Evolutionary conservation across 92 coral and sea anemone genomes (phyloP).

Genomic region (Epizoanthus ramosus): DNA sequence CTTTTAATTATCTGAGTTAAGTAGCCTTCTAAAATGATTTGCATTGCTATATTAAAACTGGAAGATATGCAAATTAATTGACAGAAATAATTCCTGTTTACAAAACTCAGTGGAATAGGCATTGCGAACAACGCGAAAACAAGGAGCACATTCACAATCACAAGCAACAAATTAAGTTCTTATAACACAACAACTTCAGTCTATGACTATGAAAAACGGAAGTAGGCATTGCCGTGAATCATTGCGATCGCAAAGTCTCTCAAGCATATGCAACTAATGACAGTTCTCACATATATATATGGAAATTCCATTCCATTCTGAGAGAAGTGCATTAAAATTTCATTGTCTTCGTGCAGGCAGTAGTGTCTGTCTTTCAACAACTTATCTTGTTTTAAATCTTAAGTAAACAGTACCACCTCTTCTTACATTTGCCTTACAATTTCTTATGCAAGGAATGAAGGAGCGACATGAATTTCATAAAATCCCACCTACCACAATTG

Average conservation of each 20-base stretch:
- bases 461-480: background rate
- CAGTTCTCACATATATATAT: background rate
- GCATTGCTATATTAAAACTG: background rate
- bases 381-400: conserved; percentile 22
- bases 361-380: background rate
- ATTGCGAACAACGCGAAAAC: background rate
- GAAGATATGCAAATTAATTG: background rate
- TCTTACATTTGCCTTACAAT: background rate
- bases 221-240: too few relatives aligned
- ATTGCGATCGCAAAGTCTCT: too few relatives aligned
- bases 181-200: background rate
- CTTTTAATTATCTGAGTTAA: background rate
- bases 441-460: too few relatives aligned
- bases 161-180: background rate
- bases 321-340: background rate
- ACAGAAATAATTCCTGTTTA: conserved; percentile 36
- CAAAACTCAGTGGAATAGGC: background rate
- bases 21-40: background rate
- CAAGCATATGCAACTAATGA: background rate
- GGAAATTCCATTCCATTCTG: conserved; percentile 8
- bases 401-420: background rate
- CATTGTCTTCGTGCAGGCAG: too few relatives aligned
- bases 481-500: conserved; percentile 11
- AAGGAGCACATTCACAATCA: background rate
- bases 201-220: background rate